Base-by-base conservation (phyloP, 2,888 invertebrate species). In the Sinelater perroti region DNA sequence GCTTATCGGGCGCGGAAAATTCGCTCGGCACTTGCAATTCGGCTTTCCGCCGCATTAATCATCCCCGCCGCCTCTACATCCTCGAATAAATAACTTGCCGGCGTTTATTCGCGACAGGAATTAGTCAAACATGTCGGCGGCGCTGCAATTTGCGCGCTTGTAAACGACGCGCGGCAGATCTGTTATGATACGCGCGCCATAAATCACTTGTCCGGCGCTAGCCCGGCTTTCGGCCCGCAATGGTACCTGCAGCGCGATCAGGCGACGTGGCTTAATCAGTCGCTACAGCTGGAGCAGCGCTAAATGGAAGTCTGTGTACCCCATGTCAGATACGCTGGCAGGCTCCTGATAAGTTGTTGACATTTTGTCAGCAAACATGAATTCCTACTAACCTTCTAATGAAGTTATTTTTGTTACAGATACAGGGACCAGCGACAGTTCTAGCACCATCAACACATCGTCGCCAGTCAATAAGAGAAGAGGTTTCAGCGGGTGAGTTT, bases 381-480 rank as follows among this genome's bases (percentile, higher is more conserved):
- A 11, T 11, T 30, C 30, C 31, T 31, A n/a, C 2, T 13, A n/a
- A 40, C 17, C 35, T 35, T 14, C 18, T 16, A 14, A 16, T 17
- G 7, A 40, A n/a, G 7, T 28, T 44, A 28, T 30, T 28, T 42
- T 44, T 44, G 10, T 84, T 81, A 56, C 84, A 88, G 90, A 90
- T 75, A 82, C 86, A 52, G 49, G 69, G 21, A 81, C 82, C 71
- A 89, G 86, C 68, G 88, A 88, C 68, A 81, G 81, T 47, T 80
- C 72, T 70, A 82, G 79, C 72, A 81, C 81, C 42, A 81, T 81
- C 50, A 84, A 83, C 66, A 88, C 87, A 40, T 91, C 90, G 68
- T 93, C 93, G 54, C 91, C 91, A 16, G 91, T 93, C 46, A 93
- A 92, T 75, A 93, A 93, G 75, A 83, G 92, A 58, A 85, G 91